Base-by-base conservation (phyloP, 2,888 invertebrate species). In the Hirtodrosophila histrioides region DNA sequence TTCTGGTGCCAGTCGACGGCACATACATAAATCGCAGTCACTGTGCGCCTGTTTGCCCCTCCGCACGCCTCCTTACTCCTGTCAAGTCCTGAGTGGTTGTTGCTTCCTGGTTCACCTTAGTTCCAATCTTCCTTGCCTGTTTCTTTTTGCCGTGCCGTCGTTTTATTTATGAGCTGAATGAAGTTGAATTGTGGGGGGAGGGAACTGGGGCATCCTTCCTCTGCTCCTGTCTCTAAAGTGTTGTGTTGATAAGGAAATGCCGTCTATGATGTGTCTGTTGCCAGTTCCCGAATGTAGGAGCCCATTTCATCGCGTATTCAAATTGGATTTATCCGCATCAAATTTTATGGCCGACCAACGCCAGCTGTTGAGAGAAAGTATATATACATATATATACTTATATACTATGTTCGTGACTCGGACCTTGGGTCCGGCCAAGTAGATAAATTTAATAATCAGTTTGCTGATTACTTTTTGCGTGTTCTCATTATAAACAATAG, bases 221-320 rank as follows among this genome's bases (percentile, higher is more conserved):
- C 27, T 7, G 49, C 29, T 43, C 51, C 50, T 46, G 56, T 39
- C 33, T 51, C 37, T 40, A 51, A 68, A 67, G 58, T 70, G 57
- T 75, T 70, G 56, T 43, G 24, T 39, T 50, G 75, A 69, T 75
- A 75, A 49, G 70, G 40, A 56, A 40, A 35, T 60, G 53, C 44
- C 44, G 56, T 53, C 75, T 68, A 61, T 71, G 71, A 63, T 50
- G 67, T 61, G 75, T 48, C 44, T 56, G 60, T 49, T n/a, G 31
- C 27, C 45, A 45, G 12, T 40, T 36, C n/a, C 54, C 8, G 11
- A 5, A 43, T 7, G 10, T 29, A 7, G 51, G 63, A 62, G 65
- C 63, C 68, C 81, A 86, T 86, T 73, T 57, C 61, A 60, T 64
- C 87, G 68, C 66, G 62, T 82, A 88, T 86, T 88, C 79, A 83